Percentiles rank a stretch among this genome's conserved stretches.
phyloP scores from a whole-genome alignment of 1,140 invertebrate genomes.

The Penaeus vannamei region DNA sequence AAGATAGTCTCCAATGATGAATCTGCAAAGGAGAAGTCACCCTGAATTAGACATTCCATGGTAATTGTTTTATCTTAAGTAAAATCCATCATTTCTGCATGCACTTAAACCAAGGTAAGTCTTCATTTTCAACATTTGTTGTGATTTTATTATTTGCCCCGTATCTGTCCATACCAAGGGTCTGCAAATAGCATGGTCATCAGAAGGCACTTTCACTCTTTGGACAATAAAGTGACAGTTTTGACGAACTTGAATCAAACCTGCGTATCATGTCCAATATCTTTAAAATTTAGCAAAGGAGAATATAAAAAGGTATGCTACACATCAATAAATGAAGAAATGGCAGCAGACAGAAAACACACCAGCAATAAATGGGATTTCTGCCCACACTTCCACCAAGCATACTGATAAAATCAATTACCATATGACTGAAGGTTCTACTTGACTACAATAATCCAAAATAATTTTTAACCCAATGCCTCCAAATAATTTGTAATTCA shows the following conservation, averaged over 20 bases:
- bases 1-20: slow-evolving; percentile 95
- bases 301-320: background rate
- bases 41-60: background rate
- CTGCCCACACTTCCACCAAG: no score
- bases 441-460: no score
- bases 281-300: background rate
- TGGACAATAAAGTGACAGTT: slow-evolving; percentile 33
- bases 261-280: slow-evolving; percentile 33
- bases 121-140: background rate
- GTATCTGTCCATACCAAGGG: slow-evolving; percentile 41
- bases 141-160: background rate
- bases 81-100: background rate
- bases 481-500: no score
- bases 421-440: no score
- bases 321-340: background rate
- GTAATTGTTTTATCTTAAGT: background rate
- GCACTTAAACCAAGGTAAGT: background rate
- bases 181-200: slow-evolving; percentile 42
- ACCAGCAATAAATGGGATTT: no score
- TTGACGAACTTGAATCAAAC: slow-evolving; percentile 27
- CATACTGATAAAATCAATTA: no score
- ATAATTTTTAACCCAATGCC: no score
- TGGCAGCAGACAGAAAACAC: no score
- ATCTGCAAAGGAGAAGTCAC: slow-evolving; percentile 75
- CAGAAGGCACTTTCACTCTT: slow-evolving; percentile 38